Base-by-base conservation (phyloP, 2,797 vertebrate species). In the Eurystomus glaucurus region DNA sequence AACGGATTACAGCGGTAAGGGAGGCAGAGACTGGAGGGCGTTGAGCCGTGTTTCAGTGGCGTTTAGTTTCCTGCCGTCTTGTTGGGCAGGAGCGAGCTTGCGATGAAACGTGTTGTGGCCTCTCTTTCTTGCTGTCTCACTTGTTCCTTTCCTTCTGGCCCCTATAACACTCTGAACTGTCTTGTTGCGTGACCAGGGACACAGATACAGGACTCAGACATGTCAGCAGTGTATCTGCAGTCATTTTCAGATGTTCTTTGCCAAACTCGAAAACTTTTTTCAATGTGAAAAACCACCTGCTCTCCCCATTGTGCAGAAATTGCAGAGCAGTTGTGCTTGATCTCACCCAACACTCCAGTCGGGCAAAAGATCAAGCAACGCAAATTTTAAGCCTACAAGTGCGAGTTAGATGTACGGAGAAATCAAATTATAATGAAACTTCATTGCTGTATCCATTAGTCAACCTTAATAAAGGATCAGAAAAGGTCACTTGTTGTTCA, bases 401-500 rank as follows among this genome's bases (percentile, higher is more conserved):
- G 83, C 95, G 92, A 86, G 66, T 90, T 94, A 48, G 0, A 39
- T 48, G 25, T 75, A 76, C 19, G 50, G 87, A 69, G 92, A 84
- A 96, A 95, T 86, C 55, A 93, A 95, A 96, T 95, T 82, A 82
- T 92, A 96, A 91, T 96, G 95, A 90, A 92, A 94, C 88, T 93
- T 95, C 74, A 92, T 96, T 97, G 93, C 88, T 70, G 80, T 96
- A 95, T 97, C 96, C 90, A 95, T 93, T 96, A 97, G 96, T 93
- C 90, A 89, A 86, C 92, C 82, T 74, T 95, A 93, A 90, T 93
- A 93, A 95, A 92, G 74, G 92, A 90, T 87, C 85, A 76, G 96
- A 82, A 97, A 97, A 97, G 97, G 96, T 97, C 95, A 95, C 83
- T 96, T 89, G 65, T 91, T 95, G 88, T 97, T 96, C 93, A 87